These are phyloP conservation scores for Clarias batrachus DNA, from an alignment of 2,113 vertebrate genomes.

Conservation along the genomic window DNA sequence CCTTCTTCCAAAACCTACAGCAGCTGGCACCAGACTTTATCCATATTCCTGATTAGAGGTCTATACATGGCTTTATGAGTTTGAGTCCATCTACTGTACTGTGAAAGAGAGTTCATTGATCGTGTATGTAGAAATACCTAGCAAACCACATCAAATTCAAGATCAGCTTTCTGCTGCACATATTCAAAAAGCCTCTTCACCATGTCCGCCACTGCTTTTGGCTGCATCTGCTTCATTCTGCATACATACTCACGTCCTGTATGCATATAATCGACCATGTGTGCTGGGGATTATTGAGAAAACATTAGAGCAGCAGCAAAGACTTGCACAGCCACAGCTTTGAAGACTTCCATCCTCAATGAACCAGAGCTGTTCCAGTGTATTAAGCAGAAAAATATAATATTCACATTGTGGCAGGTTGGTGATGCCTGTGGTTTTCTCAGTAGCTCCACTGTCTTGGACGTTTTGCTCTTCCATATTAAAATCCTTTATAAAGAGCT, in stretches of 20 bases:
- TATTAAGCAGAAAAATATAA: slow-evolving; percentile 52
- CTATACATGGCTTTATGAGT: slow-evolving; percentile 35
- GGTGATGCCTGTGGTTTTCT: slow-evolving; percentile 11
- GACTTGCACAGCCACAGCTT: slow-evolving; percentile 15
- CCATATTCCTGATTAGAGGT: slow-evolving; percentile 33
- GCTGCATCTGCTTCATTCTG: slow-evolving; percentile 10
- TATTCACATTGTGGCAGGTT: slow-evolving; percentile 52
- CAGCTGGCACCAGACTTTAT: slow-evolving; percentile 50
- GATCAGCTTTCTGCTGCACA: not conserved
- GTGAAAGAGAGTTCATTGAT: not conserved
- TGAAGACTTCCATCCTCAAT: slow-evolving; percentile 2
- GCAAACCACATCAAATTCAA: not conserved
- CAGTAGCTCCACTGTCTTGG: slow-evolving; percentile 8
- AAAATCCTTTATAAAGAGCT: not conserved
- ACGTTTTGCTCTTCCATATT: slow-evolving; percentile 10
- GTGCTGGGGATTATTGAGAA: slow-evolving; percentile 22
- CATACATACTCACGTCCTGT: not conserved
- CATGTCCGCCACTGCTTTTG: not conserved
- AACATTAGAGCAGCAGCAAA: slow-evolving; percentile 31
- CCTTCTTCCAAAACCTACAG: slow-evolving; percentile 18
- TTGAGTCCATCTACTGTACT: slow-evolving; percentile 24
- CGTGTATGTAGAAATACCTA: not conserved
- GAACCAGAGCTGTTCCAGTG: slow-evolving; percentile 53
- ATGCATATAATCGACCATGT: slow-evolving; percentile 10
- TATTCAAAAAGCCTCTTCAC: not conserved